These are phyloP conservation scores for Stigmatopora nigra DNA, from an alignment of 2,113 vertebrate genomes.

Conservation along the genomic window DNA sequence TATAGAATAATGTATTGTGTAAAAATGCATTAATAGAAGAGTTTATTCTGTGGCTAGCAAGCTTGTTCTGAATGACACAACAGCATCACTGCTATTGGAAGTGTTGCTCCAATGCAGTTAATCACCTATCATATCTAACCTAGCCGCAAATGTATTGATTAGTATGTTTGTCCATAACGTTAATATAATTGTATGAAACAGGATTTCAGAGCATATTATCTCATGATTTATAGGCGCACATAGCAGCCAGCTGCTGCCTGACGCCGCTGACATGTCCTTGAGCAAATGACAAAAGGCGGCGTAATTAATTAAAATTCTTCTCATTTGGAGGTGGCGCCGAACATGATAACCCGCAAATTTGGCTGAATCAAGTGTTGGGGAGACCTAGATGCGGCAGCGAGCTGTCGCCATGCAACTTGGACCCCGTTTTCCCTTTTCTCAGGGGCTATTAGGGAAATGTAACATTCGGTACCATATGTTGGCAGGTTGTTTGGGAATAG, in stretches of 20 bases:
- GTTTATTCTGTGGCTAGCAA: not conserved
- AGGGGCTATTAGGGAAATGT: conserved; percentile 66
- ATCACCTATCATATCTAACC: not conserved
- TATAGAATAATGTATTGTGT: too few species aligned
- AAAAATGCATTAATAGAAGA: too few species aligned
- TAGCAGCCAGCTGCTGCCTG: conserved; percentile 19
- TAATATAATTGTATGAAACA: not conserved
- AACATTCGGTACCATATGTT: conserved; percentile 76
- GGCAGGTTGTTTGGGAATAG: conserved; percentile 70
- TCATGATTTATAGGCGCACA: not conserved
- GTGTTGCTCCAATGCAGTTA: not conserved
- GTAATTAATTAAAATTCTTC: conserved; percentile 31
- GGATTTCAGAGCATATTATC: not conserved
- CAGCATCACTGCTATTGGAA: not conserved
- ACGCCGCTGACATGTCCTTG: conserved; percentile 36
- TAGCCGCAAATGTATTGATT: not conserved
- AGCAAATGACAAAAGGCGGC: conserved; percentile 39
- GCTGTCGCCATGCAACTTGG: conserved; percentile 21
- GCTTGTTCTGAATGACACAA: not conserved
- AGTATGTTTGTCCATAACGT: not conserved
- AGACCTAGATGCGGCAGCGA: conserved; percentile 6
- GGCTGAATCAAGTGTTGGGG: conserved; percentile 33
- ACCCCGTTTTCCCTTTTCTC: conserved; percentile 39
- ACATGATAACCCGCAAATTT: conserved; percentile 14
- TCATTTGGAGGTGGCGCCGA: conserved; percentile 28